These are phyloP conservation scores for Dexiosoma caninum DNA, from an alignment of 2,888 invertebrate genomes.

Conservation along the genomic window DNA sequence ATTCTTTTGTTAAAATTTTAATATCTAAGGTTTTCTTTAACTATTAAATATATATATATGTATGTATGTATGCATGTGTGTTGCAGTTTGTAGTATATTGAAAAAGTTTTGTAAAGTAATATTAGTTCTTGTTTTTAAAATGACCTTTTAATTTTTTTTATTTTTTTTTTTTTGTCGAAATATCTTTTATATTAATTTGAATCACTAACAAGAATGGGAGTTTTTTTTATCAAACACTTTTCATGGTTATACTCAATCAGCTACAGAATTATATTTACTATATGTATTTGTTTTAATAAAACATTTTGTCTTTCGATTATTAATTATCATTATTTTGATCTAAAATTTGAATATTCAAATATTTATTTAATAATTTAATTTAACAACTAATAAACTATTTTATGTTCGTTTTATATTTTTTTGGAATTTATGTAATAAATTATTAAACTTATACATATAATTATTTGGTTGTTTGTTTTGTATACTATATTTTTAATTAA, in stretches of 20 bases:
- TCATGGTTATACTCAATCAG: conserved; percentile 51
- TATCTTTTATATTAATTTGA: conserved; percentile 49
- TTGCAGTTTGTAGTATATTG: conserved; percentile 46
- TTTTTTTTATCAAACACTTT: conserved; percentile 57
- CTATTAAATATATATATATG: conserved; percentile 72
- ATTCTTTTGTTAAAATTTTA: conserved; percentile 52
- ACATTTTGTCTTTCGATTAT: conserved; percentile 19
- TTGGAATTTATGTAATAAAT: conserved; percentile 37
- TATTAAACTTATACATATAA: conserved; percentile 49
- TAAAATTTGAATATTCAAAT: conserved; percentile 64
- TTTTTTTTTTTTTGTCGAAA: neutral
- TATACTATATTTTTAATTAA: conserved; percentile 15
- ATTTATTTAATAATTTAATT: conserved; percentile 41
- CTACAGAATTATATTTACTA: conserved; percentile 66
- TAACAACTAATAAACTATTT: conserved; percentile 52
- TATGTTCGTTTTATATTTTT: conserved; percentile 15
- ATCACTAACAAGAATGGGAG: conserved; percentile 61
- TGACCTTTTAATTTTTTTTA: conserved; percentile 3
- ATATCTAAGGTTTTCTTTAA: conserved; percentile 69
- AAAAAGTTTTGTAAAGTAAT: conserved; percentile 64
- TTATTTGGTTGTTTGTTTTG: conserved; percentile 49
- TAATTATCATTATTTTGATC: conserved; percentile 62
- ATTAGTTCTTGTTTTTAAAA: conserved; percentile 43
- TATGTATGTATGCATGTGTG: conserved; percentile 68
- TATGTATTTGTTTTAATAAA: conserved; percentile 36